Conservation (phyloP, 2,888 invertebrate genomes). For the Lucinisca nassula region DNA sequence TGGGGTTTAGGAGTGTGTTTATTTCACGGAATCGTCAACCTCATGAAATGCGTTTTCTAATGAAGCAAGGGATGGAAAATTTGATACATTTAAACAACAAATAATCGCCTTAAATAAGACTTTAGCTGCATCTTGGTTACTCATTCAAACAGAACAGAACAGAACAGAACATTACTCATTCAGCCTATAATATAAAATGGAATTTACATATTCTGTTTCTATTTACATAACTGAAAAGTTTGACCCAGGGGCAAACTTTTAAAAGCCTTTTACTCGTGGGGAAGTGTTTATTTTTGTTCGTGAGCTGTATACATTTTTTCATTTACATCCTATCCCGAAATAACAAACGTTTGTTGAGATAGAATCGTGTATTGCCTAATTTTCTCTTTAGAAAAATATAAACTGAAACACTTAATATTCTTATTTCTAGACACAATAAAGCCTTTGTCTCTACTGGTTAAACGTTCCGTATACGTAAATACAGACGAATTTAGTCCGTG, state of each 20-base stretch:
- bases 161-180: neutral
- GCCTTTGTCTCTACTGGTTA: neutral
- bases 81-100: neutral
- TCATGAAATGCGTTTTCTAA: no score
- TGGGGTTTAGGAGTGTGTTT: no score
- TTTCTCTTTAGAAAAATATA: neutral
- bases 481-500: no score
- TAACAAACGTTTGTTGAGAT: neutral
- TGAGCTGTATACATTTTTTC: neutral
- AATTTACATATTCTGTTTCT: slow-evolving; percentile 59
- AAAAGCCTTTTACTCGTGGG: neutral
- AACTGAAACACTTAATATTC: neutral
- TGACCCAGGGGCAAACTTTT: neutral
- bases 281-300: neutral
- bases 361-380: slow-evolving; percentile 11
- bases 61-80: neutral
- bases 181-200: slow-evolving; percentile 31
- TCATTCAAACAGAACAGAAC: no score
- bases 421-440: neutral
- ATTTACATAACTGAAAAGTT: slow-evolving; percentile 37
- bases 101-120: no score
- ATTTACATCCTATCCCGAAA: neutral
- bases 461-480: no score
- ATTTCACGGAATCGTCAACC: no score
- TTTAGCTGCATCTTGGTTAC: no score